Evolutionary conservation across 2,797 vertebrate species (phyloP).

Genomic region (Hirundo rustica): DNA sequence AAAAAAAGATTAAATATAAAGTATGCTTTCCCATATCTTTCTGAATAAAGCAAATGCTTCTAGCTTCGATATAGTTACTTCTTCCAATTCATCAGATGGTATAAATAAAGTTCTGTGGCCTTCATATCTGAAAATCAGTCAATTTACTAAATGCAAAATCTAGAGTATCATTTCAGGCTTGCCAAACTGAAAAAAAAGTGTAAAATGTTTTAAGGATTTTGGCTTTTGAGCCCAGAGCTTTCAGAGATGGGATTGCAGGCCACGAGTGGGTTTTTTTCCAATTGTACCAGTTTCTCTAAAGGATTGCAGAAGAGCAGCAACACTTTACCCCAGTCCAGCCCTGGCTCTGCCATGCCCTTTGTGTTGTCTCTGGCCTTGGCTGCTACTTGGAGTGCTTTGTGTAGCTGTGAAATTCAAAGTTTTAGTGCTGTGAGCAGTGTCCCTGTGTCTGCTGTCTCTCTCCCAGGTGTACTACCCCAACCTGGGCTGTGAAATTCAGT

Average conservation of each 20-base stretch:
- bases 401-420: neutral
- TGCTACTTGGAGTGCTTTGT: fast-evolving
- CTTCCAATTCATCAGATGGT: neutral
- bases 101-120: neutral
- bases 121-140: neutral
- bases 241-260: neutral
- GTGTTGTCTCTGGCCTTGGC: neutral
- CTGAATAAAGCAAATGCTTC: neutral
- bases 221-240: neutral
- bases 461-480: too few relatives aligned
- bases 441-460: neutral
- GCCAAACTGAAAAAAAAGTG: neutral
- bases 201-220: neutral
- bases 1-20: neutral
- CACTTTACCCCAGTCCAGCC: fast-evolving
- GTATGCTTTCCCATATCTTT: neutral
- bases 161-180: neutral
- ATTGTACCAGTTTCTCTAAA: neutral
- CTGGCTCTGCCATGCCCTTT: neutral
- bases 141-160: neutral
- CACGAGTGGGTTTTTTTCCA: neutral
- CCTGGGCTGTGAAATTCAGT: too few relatives aligned
- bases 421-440: too few relatives aligned
- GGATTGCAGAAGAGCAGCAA: neutral
- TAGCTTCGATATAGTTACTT: neutral